phyloP scores from a whole-genome alignment of 2,888 invertebrate species.

The Chrysolina americana region DNA sequence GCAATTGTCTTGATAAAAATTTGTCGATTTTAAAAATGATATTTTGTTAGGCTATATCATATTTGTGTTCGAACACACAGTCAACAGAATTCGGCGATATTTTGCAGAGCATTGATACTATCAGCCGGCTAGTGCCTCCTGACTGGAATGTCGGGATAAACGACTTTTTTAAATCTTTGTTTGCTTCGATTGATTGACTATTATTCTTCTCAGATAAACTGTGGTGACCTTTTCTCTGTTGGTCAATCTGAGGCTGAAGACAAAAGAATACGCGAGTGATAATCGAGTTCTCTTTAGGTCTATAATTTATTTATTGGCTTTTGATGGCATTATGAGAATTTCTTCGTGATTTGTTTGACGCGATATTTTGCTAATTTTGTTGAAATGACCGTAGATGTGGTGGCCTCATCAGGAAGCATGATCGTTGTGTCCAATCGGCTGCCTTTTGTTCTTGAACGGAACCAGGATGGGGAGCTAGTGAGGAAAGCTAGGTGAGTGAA shows the following conservation, averaged over 20 bases:
- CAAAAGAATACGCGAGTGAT: not conserved
- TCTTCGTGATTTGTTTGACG: not conserved
- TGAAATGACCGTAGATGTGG: constrained; percentile 64
- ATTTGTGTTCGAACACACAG: not conserved
- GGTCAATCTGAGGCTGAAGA: not conserved
- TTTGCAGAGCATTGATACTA: not conserved
- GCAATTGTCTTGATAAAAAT: not conserved
- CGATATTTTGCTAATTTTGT: constrained; percentile 17
- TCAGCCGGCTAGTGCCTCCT: not conserved
- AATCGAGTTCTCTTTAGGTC: not conserved
- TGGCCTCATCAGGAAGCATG: constrained; percentile 77
- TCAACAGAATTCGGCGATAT: not conserved
- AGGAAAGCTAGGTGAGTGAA: constrained; percentile 85
- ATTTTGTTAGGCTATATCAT: not conserved
- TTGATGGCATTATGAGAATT: not conserved
- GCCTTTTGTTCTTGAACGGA: constrained; percentile 87
- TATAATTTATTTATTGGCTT: not conserved
- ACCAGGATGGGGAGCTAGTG: constrained; percentile 81
- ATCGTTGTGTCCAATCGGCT: constrained; percentile 93
- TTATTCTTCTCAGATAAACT: not conserved
- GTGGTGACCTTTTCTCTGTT: not conserved
- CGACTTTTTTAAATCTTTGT: constrained; percentile 1
- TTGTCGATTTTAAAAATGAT: not conserved
- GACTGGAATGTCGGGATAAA: not conserved
- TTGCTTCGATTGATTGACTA: not conserved